A percentile compares a stretch with the other conserved stretches of the same genome.
These are phyloP conservation scores for Nannospalax galili DNA, from an alignment of 2,113 vertebrate species.

Conservation along the genomic window DNA sequence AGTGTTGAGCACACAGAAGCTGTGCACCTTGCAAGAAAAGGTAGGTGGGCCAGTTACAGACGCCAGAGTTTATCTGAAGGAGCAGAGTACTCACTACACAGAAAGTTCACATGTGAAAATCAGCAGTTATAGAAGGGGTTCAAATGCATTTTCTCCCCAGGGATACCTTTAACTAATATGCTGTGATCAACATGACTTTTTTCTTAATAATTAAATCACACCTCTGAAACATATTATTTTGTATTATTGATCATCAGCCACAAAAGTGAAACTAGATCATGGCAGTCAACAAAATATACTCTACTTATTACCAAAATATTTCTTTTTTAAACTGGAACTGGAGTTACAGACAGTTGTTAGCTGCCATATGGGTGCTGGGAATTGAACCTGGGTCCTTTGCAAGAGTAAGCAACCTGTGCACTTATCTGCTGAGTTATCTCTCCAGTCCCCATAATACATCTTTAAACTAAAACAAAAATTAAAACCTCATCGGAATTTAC, in stretches of 20 bases:
- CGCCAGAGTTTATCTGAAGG: neutral
- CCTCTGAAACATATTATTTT: neutral
- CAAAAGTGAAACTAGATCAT: neutral
- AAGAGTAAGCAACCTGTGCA: too few relatives aligned
- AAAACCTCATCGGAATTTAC: neutral
- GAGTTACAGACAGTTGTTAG: too few relatives aligned
- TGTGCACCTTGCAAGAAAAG: constrained; percentile 91
- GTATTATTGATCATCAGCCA: neutral
- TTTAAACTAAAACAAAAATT: too few relatives aligned
- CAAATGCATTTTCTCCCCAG: neutral
- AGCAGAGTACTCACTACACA: neutral
- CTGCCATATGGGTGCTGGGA: too few relatives aligned
- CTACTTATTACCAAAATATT: neutral
- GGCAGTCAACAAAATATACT: neutral
- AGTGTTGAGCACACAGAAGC: constrained; percentile 93
- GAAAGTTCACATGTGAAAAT: neutral
- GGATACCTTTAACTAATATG: neutral
- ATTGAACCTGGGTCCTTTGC: too few relatives aligned
- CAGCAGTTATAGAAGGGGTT: rapidly evolving
- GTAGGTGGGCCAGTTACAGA: constrained; percentile 67
- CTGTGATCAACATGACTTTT: neutral
- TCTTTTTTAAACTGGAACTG: constrained; percentile 4
- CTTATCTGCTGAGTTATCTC: too few relatives aligned
- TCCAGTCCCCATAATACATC: too few relatives aligned
- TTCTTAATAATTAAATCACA: neutral